Base-by-base conservation (phyloP, 1,140 invertebrate genomes). In the Steinernema feltiae region DNA sequence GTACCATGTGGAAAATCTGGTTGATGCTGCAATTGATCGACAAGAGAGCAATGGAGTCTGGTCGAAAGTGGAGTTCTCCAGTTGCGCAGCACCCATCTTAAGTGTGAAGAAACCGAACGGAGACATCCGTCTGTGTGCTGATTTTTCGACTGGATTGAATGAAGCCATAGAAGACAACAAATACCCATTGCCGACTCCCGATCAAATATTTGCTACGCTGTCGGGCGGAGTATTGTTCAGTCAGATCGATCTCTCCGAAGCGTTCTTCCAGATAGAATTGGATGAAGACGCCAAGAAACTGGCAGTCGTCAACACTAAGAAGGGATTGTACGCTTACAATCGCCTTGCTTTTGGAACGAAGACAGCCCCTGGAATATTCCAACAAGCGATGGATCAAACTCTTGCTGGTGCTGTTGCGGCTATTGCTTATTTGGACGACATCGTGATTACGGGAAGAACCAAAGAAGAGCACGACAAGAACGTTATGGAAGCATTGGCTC, bases 11-110 rank as follows among this genome's bases (percentile, higher is more conserved):
- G 17, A 73, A 18, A 74, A 71, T 1, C 78, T 76, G 27, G 78
- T 88, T 1, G 83, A 86, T 18, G 69, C 48, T 24, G 82, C 87
- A 73, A 48, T 87, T 1, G 78, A 85, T 1, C 48, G 80, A 32
- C 72, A 85, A 32, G 29, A 74, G 41, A 27, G 41, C 1, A 72
- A 75, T 35, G 78, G 80, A 0, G 77, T 81, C 12, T 79, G 87
- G 27, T 71, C 76, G 71, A 75, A 72, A 27, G 78, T 88, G 18
- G 69, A 81, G 30, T 46, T 79, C 80, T 53, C 80, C 74, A 85
- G 85, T 86, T 89, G 87, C 87, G 87, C 86, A 15, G 84, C 87
- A n/a, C 87, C 88, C 3, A 72, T 88, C 27, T 82, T 88, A 0
- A 78, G 84, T 0, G 81, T 87, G 1, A 82, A 82, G 63, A 89